phyloP scores from a whole-genome alignment of 2,888 invertebrate genomes.

The Fabriciana adippe region DNA sequence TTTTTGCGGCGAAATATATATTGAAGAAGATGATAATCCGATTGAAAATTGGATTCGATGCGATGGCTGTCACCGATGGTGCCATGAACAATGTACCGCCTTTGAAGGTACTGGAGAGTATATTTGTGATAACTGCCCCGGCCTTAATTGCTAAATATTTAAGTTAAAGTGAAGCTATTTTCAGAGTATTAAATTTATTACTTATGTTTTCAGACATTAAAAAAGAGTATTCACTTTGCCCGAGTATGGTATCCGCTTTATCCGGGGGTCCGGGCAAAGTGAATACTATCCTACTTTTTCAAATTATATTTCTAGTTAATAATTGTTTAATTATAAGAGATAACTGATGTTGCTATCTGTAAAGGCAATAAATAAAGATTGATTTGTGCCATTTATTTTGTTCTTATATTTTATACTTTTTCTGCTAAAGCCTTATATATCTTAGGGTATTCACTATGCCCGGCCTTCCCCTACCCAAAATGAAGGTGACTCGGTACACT shows the following conservation, averaged over 20 bases:
- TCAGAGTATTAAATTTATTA: constrained; percentile 32
- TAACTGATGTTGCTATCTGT: constrained; percentile 36
- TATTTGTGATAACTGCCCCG: constrained; percentile 41
- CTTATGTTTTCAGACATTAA: constrained; percentile 25
- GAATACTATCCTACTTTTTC: constrained; percentile 42
- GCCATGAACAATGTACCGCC: constrained; percentile 42
- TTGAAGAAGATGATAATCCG: constrained; percentile 39
- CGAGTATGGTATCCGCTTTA: constrained; percentile 39
- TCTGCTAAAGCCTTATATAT: constrained; percentile 38
- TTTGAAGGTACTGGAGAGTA: constrained; percentile 40
- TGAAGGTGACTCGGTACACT: too few species aligned
- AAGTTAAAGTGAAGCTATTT: constrained; percentile 24
- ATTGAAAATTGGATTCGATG: constrained; percentile 44
- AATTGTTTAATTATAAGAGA: constrained; percentile 37
- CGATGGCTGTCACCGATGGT: constrained; percentile 41
- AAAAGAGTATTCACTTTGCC: constrained; percentile 38
- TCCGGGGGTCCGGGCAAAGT: constrained; percentile 39
- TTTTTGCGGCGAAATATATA: constrained; percentile 40
- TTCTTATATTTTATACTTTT: constrained; percentile 38
- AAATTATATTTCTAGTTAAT: constrained; percentile 39
- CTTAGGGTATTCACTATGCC: constrained; percentile 35
- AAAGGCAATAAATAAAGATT: too few species aligned
- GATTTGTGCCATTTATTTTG: constrained; percentile 38
- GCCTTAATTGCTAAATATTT: constrained; percentile 34
- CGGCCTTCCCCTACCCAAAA: constrained; percentile 32